Percentiles rank a stretch among this genome's conserved stretches.
phyloP scores from a whole-genome alignment of 2,888 invertebrate genomes.

The Spilosoma lubricipeda region DNA sequence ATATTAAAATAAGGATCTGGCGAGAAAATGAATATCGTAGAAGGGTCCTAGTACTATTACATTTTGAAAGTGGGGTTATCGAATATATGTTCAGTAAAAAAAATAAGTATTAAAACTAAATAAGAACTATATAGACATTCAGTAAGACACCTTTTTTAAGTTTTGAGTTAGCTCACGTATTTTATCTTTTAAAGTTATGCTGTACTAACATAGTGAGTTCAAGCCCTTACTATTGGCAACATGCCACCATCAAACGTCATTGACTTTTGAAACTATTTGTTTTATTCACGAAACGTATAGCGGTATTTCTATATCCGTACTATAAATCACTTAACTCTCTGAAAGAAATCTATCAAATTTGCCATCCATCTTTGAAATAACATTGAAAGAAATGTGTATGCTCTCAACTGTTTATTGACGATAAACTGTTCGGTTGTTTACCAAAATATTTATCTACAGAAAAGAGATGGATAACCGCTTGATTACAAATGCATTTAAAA shows the following conservation, averaged over 20 bases:
- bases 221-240: slow-evolving; percentile 12
- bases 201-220: background rate
- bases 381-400: background rate
- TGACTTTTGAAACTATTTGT: slow-evolving; percentile 12
- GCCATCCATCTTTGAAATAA: slow-evolving; percentile 21
- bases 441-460: background rate
- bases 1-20: too few relatives aligned
- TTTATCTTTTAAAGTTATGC: background rate
- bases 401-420: background rate
- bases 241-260: slow-evolving; percentile 19
- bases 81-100: too few relatives aligned
- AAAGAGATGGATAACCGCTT: background rate
- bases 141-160: too few relatives aligned
- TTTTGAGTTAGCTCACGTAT: background rate
- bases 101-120: too few relatives aligned
- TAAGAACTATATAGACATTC: too few relatives aligned
- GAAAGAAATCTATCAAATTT: slow-evolving; percentile 16
- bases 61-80: too few relatives aligned
- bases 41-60: too few relatives aligned
- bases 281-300: slow-evolving; percentile 11
- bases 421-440: background rate
- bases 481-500: background rate
- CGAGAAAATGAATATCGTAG: too few relatives aligned
- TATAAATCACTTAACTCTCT: slow-evolving; percentile 31
- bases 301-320: slow-evolving; percentile 22